These are phyloP conservation scores for Mactromeris polynyma DNA, from an alignment of 2,888 invertebrate species.

Conservation along the genomic window DNA sequence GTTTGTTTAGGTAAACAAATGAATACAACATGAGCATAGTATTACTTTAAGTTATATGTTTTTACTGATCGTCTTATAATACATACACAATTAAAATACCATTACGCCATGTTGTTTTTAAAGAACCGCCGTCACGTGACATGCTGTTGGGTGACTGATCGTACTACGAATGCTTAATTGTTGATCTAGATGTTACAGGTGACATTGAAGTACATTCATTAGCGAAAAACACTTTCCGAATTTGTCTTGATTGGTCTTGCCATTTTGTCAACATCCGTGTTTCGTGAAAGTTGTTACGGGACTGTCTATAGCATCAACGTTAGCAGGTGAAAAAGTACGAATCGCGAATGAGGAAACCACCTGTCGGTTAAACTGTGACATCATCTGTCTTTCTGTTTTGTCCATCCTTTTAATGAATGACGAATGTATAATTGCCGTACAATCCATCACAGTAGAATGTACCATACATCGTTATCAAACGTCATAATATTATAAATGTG, in stretches of 20 bases:
- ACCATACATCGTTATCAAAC: slow-evolving; percentile 31
- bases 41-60: too few relatives aligned
- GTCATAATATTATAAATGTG: not conserved
- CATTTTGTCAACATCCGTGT: not conserved
- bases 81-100: too few relatives aligned
- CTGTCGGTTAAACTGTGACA: slow-evolving; percentile 28
- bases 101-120: too few relatives aligned
- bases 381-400: slow-evolving; percentile 38
- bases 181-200: too few relatives aligned
- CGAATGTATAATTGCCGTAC: slow-evolving; percentile 24
- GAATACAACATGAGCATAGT: too few relatives aligned
- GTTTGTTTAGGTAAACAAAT: too few relatives aligned
- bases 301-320: not conserved
- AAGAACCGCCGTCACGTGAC: too few relatives aligned
- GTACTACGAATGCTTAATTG: too few relatives aligned
- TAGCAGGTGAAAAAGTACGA: not conserved
- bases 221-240: not conserved
- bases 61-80: too few relatives aligned
- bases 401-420: slow-evolving; percentile 35
- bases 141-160: too few relatives aligned
- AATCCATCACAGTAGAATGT: slow-evolving; percentile 27
- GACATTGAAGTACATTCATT: too few relatives aligned
- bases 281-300: not conserved
- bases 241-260: not conserved
- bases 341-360: slow-evolving; percentile 28